These are phyloP conservation scores for Leucopternis melanops DNA, from an alignment of 2,113 vertebrate species.

Conservation along the genomic window DNA sequence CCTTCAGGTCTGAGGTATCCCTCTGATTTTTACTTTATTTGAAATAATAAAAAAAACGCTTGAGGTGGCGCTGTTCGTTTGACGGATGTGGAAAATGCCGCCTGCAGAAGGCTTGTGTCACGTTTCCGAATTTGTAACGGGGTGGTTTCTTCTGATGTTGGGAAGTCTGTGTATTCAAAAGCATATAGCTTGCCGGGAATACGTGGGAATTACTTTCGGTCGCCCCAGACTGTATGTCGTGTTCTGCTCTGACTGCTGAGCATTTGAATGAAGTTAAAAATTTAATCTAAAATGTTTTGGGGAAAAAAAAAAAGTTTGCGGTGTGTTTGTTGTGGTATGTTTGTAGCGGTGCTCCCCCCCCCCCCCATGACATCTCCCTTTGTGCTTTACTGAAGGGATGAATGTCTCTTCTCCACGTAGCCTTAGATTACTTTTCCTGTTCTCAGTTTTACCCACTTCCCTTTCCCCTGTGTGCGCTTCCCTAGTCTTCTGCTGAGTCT, in stretches of 20 bases:
- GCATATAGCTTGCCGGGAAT: background rate
- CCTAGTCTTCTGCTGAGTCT: background rate
- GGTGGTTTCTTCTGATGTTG: background rate
- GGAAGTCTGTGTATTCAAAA: background rate
- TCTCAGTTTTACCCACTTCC: background rate
- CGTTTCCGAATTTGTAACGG: background rate
- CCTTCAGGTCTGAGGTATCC: background rate
- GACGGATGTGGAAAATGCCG: background rate
- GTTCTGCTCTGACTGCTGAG: background rate
- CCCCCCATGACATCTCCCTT: background rate
- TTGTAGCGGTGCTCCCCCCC: rapidly evolving
- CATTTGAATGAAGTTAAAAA: background rate
- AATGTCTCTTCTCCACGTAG: background rate
- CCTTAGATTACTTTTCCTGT: background rate
- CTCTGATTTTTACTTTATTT: background rate
- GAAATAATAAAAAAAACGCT: background rate
- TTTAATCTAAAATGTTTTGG: background rate
- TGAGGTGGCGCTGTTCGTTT: background rate
- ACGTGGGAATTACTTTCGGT: background rate
- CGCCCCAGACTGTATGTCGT: too few relatives aligned
- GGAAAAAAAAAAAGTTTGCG: background rate
- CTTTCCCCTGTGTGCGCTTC: background rate
- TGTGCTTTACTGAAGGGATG: background rate
- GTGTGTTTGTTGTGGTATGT: background rate
- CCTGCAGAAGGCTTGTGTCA: background rate